phyloP scores from a whole-genome alignment of 2,888 invertebrate genomes.

The Salpingus planirostris region DNA sequence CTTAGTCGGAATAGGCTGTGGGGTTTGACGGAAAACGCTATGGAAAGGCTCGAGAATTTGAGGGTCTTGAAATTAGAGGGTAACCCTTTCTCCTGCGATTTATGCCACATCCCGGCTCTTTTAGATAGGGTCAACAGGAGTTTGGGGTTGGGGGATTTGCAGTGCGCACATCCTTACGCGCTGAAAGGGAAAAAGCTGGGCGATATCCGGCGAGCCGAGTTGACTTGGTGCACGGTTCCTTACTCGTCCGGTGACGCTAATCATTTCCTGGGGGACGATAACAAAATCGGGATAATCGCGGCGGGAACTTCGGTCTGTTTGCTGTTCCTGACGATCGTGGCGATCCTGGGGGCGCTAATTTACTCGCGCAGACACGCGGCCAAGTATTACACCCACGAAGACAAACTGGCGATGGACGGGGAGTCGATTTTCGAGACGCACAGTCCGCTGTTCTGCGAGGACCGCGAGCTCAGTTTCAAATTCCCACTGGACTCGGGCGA shows the following conservation, averaged over 20 bases:
- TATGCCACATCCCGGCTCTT: constrained; percentile 54
- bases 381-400: constrained; percentile 74
- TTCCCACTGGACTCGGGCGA: constrained; percentile 43
- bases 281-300: constrained; percentile 46
- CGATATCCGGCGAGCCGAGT: constrained; percentile 34
- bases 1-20: constrained; percentile 63
- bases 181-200: constrained; percentile 43
- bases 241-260: constrained; percentile 47
- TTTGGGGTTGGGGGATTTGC: constrained; percentile 44
- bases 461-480: constrained; percentile 49
- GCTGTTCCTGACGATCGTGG: constrained; percentile 41
- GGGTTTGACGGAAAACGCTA: constrained; percentile 48
- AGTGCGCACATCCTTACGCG: constrained; percentile 52
- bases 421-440: constrained; percentile 42
- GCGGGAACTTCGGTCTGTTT: constrained; percentile 50
- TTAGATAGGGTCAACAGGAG: constrained; percentile 50
- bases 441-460: constrained; percentile 41
- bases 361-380: constrained; percentile 66
- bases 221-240: constrained; percentile 48
- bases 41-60: constrained; percentile 34
- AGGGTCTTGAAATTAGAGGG: constrained; percentile 43
- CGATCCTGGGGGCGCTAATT: constrained; percentile 47
- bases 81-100: constrained; percentile 62
- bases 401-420: constrained; percentile 45
- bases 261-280: constrained; percentile 45